Base-by-base conservation (phyloP, 2,888 invertebrate genomes). In the Terebella lapidaria region DNA sequence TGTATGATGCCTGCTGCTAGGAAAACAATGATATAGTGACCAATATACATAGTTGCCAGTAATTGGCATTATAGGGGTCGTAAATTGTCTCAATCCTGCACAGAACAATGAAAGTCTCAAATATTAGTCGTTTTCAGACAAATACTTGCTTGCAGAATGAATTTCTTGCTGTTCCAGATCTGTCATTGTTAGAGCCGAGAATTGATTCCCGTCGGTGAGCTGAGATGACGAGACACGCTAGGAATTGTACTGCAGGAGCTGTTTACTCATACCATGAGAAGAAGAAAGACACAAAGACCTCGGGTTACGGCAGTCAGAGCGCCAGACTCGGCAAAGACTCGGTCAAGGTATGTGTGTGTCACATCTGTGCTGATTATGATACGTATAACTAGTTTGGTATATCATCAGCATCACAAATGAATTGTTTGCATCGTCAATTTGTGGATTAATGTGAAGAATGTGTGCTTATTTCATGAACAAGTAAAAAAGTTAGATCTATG, bases 241-340 rank as follows among this genome's bases (percentile, higher is more conserved):
- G 93, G 80, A 99, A 99, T 83, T 94, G 94, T 75, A 99, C 99
- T 1, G 97, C 99, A 1, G 94, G 95, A 59, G 92, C 96, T 5
- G 96, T 97, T 10, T 99, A 99, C 79, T 94, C 97, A 0, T 97
- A 99, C 74, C 92, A 95, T 73, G 99, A 99, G 78, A 92, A 94
- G 82, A 91, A 94, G 79, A 94, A 94, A 77, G 97, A 99, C 78
- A 93, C 94, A 1, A 87, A 89, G 47, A 88, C 70, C 5, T 94
- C 95, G 18, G 97, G 97, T 4, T 99, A 95, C 81, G 96, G 86
- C 1, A 83, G 84, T 20, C 76, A 83, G 60, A 74, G 78, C 55
- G 71, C 81, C 1, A 84, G 97, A 73, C 86, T 97, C 55, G 94
- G 94, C 2, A 97, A 94, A 78, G 94, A 95, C 83, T 92, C 94